Evolutionary conservation across 2,797 vertebrate species (phyloP).

Genomic region (Sebastolobus altivelis): DNA sequence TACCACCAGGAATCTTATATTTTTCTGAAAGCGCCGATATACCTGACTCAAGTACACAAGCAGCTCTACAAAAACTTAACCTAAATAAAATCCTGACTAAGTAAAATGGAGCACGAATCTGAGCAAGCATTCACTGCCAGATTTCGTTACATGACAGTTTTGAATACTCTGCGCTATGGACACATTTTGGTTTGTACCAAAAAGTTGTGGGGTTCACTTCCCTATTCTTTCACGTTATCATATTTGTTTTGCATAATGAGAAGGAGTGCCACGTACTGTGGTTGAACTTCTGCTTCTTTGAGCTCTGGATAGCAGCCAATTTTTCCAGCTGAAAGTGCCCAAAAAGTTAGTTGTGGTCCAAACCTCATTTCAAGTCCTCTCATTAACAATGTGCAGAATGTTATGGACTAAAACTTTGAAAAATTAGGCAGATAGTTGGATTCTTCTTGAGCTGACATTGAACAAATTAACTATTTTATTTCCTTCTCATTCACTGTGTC

Average conservation of each 20-base stretch:
- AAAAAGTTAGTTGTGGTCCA: not conserved
- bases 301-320: not conserved
- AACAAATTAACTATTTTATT: not conserved
- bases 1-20: not conserved
- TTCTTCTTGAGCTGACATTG: not conserved
- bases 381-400: not conserved
- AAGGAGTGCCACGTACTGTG: not conserved
- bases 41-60: not conserved
- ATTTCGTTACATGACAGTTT: not conserved
- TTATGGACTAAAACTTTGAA: not conserved
- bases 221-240: not conserved
- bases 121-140: not conserved
- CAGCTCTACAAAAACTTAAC: not conserved
- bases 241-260: no score
- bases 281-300: not conserved
- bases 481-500: not conserved
- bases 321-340: not conserved
- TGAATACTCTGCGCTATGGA: not conserved
- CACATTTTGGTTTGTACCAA: not conserved
- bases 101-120: not conserved
- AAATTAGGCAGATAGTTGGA: no score
- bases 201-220: not conserved
- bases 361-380: not conserved
- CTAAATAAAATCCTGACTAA: no score
- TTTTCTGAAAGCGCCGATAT: not conserved